Evolutionary conservation across 2,113 vertebrate species (phyloP).

Genomic region (Diadophis punctatus): DNA sequence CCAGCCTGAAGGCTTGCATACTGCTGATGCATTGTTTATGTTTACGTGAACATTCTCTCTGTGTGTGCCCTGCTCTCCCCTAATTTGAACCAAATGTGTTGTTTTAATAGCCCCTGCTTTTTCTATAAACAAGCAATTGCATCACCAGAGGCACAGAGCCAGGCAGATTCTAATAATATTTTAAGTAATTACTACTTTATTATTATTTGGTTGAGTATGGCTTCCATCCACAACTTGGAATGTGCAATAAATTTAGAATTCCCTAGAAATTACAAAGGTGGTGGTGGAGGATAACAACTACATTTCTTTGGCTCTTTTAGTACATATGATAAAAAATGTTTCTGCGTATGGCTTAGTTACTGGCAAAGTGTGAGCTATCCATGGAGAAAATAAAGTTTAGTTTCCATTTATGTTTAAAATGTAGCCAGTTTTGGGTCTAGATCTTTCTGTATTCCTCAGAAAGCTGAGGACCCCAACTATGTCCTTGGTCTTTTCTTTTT

Average conservation of each 20-base stretch:
- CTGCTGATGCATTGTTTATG: neutral
- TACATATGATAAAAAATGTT: neutral
- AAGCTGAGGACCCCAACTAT: neutral
- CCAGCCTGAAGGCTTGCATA: neutral
- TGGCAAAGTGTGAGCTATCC: rapidly evolving
- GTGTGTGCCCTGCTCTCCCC: neutral
- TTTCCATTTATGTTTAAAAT: neutral
- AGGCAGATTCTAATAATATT: neutral
- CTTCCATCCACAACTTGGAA: neutral
- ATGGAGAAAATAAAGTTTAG: neutral
- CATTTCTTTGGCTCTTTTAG: neutral
- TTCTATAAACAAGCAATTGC: conserved; percentile 13
- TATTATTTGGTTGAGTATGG: conserved; percentile 2
- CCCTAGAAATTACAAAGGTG: neutral
- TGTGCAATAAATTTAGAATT: neutral
- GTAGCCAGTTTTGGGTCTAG: neutral
- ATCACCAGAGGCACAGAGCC: neutral
- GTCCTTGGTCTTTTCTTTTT: neutral
- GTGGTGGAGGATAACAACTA: neutral
- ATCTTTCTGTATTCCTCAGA: neutral
- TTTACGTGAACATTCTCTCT: neutral
- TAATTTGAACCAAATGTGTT: conserved; percentile 47
- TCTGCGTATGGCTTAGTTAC: neutral
- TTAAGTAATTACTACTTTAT: neutral
- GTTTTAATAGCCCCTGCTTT: rapidly evolving